Conservation (phyloP, 37 sponge, comb jelly and placozoan genomes). For the Spongilla lacustris region DNA sequence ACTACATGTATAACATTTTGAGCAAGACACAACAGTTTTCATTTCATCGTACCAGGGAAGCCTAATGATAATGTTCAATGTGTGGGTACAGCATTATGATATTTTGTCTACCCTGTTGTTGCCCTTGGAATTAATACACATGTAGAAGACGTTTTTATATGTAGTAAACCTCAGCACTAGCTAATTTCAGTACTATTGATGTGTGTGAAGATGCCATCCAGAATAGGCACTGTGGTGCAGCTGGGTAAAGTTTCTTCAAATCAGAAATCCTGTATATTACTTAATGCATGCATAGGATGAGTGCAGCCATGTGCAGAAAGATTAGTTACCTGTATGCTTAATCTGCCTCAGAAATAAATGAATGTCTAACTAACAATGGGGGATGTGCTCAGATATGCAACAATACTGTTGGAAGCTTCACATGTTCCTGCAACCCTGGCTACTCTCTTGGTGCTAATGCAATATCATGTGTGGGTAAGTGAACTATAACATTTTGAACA, state of each 20-base stretch:
- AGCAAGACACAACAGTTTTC: neutral
- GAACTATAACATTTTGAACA: neutral
- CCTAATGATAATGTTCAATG: conserved; percentile 22
- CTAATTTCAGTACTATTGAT: too few relatives aligned
- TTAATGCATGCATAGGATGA: too few relatives aligned
- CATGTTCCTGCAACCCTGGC: conserved; percentile 20
- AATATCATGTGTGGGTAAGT: conserved; percentile 13
- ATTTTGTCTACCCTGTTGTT: conserved; percentile 6
- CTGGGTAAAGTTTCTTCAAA: too few relatives aligned
- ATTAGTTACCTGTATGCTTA: neutral
- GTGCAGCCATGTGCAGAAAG: neutral
- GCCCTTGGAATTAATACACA: conserved; percentile 14
- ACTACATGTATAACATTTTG: conserved; percentile 3
- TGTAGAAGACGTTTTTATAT: conserved; percentile 30
- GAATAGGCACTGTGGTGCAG: too few relatives aligned
- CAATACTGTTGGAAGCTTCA: conserved; percentile 16
- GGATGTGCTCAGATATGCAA: conserved; percentile 7
- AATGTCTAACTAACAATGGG: neutral
- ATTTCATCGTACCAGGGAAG: too few relatives aligned
- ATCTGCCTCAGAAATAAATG: neutral
- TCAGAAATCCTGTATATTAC: too few relatives aligned
- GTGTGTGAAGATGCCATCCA: too few relatives aligned
- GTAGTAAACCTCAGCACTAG: neutral
- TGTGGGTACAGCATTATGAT: conserved; percentile 4
- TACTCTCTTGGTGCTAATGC: conserved; percentile 18